Base-by-base conservation (phyloP, 2,797 vertebrate genomes). In the Sebastolobus alascanus region DNA sequence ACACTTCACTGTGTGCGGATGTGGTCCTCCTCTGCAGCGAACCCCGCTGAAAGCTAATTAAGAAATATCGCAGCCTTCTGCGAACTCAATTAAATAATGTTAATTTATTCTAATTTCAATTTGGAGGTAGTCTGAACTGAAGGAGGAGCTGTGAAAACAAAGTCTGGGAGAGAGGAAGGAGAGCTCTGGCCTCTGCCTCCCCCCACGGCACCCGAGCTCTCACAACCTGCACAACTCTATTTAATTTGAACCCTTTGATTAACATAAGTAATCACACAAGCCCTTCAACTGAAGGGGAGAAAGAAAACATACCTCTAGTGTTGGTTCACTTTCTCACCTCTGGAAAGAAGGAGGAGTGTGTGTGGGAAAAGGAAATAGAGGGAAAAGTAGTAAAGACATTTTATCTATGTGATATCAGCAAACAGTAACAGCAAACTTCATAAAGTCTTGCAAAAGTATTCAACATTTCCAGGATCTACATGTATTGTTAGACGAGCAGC, bases 71-170 rank as follows among this genome's bases (percentile, higher is more conserved):
- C 92, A 94, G 94, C 95, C 95, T 94, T 94, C 85, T 89, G 94
- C 95, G 93, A 95, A 96, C 96, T 94, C 95, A 96, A 96, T 96
- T 96, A 96, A 96, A 95, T 93, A 90, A 95, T 94, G 95, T 95
- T 96, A 95, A 96, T 96, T 95, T 95, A 93, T 94, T 95, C 92
- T 95, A 92, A 95, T 95, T 96, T 96, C 92, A 95, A 96, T 96
- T 95, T 94, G 91, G 91, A 92, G 90, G 89, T 77, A 91, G 90
- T 77, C 80, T 87, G 89, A 93, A 87, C 90, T 83, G 86, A 86
- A 92, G 86, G 88, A 73, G 86, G 87, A 82, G 90, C 77, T 75
- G 84, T 77, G 82, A 88, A 95, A 93, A 93, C 90, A 92, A 92
- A 90, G 93, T 90, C 68, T 77, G 67, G 84, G 77, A 91, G 90